Evolutionary conservation across 2,797 vertebrate genomes (phyloP), one percentile per base, ranked within the genome.

Genomic region (Sebastes oblongus): DNA sequence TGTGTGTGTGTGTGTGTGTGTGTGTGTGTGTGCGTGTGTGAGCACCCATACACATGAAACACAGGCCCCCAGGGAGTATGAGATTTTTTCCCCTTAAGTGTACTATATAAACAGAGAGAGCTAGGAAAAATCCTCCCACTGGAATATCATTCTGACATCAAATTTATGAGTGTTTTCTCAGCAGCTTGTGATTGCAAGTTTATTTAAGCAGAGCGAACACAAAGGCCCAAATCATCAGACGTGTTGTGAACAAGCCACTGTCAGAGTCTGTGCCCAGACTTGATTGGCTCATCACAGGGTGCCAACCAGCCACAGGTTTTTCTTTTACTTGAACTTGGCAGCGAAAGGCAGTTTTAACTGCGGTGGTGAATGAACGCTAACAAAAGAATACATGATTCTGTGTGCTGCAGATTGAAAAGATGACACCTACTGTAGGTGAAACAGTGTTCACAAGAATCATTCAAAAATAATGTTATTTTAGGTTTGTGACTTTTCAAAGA

Each of bases 151-250:
- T 72, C 84, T 81, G 80, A 84, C 84, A 88, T 81, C 30, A 82
- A 80, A 90, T 90, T 87, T 88, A 89, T 66, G 84, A 68, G 82
- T 75, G 70, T 88, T 92, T 91, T 84, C 72, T 61, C 55, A 74
- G 82, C 80, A 75, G 83, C 74, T 82, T 88, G 78, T 85, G 81
- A 91, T 92, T 91, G 87, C 62, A 90, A 77, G 87, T 93, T 92
- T 91, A 91, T 89, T 91, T 91, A 88, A 93, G 92, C 84, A 75
- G 77, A 74, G 68, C 29, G 25, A 88, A 89, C 75, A 83, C 70
- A 88, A 79, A 89, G 60, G 30, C 66, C 60, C 75, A 78, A 87
- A 91, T 82, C 73, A 79, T 85, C 86, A 78, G 81, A 84, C 88
- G 83, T 78, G 87, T 88, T 86, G 73, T 30, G 82, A 90, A 88